Percentiles rank a stretch among this genome's conserved stretches.
Evolutionary conservation across 2,888 invertebrate species (phyloP).

Genomic region (Graphium colonna): DNA sequence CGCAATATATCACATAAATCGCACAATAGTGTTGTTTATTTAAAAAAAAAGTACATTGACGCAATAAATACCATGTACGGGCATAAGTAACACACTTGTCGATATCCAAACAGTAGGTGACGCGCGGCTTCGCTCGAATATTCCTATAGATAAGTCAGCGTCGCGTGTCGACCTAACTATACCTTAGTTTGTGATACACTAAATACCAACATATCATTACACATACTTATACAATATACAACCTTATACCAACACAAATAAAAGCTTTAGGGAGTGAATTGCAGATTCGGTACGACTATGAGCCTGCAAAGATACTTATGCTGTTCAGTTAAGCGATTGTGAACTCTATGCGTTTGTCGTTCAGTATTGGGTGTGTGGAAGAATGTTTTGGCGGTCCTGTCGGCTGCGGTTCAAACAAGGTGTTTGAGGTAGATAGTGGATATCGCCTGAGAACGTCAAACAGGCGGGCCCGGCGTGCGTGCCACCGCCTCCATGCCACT

Average conservation of each 20-base stretch:
- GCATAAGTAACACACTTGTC: constrained; percentile 59
- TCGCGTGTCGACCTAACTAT: constrained; percentile 57
- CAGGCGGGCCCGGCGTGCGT: constrained; percentile 62
- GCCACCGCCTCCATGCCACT: constrained; percentile 60
- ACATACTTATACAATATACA: too few species aligned
- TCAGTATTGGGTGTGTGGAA: constrained; percentile 8
- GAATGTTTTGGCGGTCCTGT: constrained; percentile 37
- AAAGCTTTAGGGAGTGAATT: not conserved
- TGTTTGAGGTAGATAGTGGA: constrained; percentile 75
- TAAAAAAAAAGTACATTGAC: too few species aligned
- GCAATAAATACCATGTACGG: constrained; percentile 2
- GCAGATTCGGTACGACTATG: too few species aligned
- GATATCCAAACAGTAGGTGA: constrained; percentile 60
- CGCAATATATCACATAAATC: too few species aligned
- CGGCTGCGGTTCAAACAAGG: constrained; percentile 72
- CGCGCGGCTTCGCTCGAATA: constrained; percentile 70
- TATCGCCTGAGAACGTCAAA: constrained; percentile 78
- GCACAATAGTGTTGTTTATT: too few species aligned
- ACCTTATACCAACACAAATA: not conserved
- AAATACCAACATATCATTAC: constrained; percentile 24
- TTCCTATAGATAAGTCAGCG: constrained; percentile 59
- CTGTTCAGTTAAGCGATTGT: not conserved
- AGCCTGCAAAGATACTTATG: not conserved
- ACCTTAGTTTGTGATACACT: constrained; percentile 32
- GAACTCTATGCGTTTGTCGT: not conserved